Evolutionary conservation across 2,797 vertebrate genomes (phyloP).

Genomic region (Siniperca scherzeri): DNA sequence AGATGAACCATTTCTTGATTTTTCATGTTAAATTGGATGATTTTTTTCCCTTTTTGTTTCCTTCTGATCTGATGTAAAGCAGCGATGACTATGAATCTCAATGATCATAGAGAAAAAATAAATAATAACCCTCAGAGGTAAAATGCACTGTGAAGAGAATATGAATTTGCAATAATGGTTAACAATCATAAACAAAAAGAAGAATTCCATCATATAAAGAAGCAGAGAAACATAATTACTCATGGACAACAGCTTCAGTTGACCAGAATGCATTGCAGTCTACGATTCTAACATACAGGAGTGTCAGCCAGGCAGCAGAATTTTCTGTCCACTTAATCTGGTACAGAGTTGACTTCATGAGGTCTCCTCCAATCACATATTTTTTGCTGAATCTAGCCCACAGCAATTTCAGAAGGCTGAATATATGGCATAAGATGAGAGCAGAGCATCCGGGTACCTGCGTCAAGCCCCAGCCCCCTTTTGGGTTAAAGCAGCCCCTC

Average conservation of each 20-base stretch:
- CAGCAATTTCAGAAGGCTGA: background rate
- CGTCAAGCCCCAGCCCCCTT: too few relatives aligned
- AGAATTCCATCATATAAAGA: background rate
- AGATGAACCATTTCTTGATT: background rate
- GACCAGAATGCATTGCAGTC: background rate
- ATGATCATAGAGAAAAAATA: background rate
- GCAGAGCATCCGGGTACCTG: too few relatives aligned
- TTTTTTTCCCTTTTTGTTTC: slow-evolving; percentile 4
- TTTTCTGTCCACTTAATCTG: slow-evolving; percentile 1
- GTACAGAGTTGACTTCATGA: background rate
- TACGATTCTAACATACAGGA: background rate
- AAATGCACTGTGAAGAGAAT: background rate
- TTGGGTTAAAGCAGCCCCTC: too few relatives aligned
- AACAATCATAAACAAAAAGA: background rate
- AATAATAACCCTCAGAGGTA: background rate
- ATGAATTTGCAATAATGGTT: background rate
- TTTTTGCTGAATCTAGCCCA: slow-evolving; percentile 2
- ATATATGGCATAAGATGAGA: background rate
- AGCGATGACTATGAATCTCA: slow-evolving; percentile 36
- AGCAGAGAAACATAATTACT: background rate
- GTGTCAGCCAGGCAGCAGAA: background rate
- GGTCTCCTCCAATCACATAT: background rate
- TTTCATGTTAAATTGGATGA: background rate
- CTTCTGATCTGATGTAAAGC: slow-evolving; percentile 21
- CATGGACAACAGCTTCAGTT: background rate